phyloP scores from a whole-genome alignment of 2,888 invertebrate species.

The Mimas tiliae region DNA sequence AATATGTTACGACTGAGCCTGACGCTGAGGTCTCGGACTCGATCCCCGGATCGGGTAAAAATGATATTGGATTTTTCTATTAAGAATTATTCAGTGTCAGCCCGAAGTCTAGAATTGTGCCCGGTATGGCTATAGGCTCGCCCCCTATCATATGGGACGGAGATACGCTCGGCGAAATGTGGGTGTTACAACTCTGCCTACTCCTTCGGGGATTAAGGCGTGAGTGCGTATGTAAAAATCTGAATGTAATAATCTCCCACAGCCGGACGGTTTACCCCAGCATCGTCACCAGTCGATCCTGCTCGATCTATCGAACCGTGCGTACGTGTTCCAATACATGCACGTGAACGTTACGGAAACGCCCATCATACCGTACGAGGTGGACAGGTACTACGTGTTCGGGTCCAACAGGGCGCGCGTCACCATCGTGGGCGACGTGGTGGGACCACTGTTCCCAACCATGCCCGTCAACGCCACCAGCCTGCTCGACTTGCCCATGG shows the following conservation, averaged over 20 bases:
- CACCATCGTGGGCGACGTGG: slow-evolving; percentile 95
- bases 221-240: too few species aligned
- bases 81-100: too few species aligned
- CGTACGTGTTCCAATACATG: slow-evolving; percentile 96
- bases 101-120: too few species aligned
- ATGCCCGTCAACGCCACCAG: slow-evolving; percentile 96
- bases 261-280: slow-evolving; percentile 96
- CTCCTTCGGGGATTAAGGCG: too few species aligned
- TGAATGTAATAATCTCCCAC: slow-evolving; percentile 30
- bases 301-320: slow-evolving; percentile 95
- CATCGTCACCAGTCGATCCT: slow-evolving; percentile 96
- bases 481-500: slow-evolving; percentile 91
- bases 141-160: too few species aligned
- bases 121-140: too few species aligned
- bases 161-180: too few species aligned
- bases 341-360: slow-evolving; percentile 98
- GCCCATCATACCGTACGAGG: slow-evolving; percentile 95
- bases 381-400: slow-evolving; percentile 93
- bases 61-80: too few species aligned
- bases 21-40: too few species aligned
- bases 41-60: too few species aligned
- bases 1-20: too few species aligned
- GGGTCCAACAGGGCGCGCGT: slow-evolving; percentile 94
- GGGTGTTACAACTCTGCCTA: too few species aligned
- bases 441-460: slow-evolving; percentile 96